phyloP scores from a whole-genome alignment of 1,140 invertebrate species.

The Belonocnema kinseyi region DNA sequence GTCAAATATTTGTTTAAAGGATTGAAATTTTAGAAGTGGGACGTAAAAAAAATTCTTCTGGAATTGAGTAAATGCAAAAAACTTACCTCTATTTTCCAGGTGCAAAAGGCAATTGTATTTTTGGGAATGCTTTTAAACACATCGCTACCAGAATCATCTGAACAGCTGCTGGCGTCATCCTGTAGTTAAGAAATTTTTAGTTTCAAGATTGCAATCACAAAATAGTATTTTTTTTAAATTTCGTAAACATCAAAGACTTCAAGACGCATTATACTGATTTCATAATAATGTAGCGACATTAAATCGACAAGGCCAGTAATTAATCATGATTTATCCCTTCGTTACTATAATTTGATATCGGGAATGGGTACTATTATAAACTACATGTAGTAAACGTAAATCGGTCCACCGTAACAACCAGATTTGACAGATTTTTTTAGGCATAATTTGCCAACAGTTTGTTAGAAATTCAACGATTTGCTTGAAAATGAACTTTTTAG shows the following conservation, averaged over 20 bases:
- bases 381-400: not conserved
- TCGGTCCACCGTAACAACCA: too few relatives aligned
- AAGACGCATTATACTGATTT: not conserved
- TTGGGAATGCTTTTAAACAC: conserved; percentile 86
- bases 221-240: not conserved
- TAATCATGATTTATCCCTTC: not conserved
- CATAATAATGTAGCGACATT: not conserved
- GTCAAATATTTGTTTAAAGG: too few relatives aligned
- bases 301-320: not conserved
- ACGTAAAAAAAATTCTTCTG: not conserved
- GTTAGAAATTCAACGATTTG: too few relatives aligned
- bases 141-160: conserved; percentile 69
- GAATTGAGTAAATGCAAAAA: not conserved
- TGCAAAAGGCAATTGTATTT: conserved; percentile 83
- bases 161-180: conserved; percentile 70
- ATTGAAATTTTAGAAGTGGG: too few relatives aligned
- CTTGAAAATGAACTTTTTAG: too few relatives aligned
- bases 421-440: too few relatives aligned
- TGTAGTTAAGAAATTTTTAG: conserved; percentile 43
- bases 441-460: too few relatives aligned
- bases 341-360: conserved; percentile 1
- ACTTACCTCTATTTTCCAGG: conserved; percentile 88
- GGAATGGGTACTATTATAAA: not conserved
- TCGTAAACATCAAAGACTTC: not conserved
- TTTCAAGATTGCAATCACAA: not conserved